A percentile compares a stretch with the other conserved stretches of the same genome.
Evolutionary conservation across 2,113 vertebrate species (phyloP).

Genomic region (Amia ocellicauda): DNA sequence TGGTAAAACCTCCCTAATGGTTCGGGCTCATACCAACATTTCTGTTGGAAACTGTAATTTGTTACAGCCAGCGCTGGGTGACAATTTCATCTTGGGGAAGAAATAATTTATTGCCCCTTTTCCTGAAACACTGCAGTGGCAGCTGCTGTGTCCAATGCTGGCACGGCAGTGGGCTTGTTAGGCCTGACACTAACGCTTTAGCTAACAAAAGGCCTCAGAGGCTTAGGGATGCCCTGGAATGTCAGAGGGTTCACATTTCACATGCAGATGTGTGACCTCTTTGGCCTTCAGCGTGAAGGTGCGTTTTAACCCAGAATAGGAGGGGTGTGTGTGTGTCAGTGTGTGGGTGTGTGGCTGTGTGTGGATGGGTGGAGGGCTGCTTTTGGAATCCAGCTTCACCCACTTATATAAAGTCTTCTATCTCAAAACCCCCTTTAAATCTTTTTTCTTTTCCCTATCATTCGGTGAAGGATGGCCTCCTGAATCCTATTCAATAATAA

Average conservation of each 20-base stretch:
- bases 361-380: conserved; percentile 58
- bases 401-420: conserved; percentile 23
- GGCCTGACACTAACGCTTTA: conserved; percentile 80
- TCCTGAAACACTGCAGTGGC: conserved; percentile 16
- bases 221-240: conserved; percentile 80
- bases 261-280: conserved; percentile 92
- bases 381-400: conserved; percentile 27
- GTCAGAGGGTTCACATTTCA: conserved; percentile 95
- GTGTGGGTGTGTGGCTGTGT: conserved; percentile 28
- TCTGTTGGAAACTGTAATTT: conserved; percentile 20
- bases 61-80: conserved; percentile 26
- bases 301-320: conserved; percentile 69
- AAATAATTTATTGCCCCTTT: conserved; percentile 13
- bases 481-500: too few species aligned
- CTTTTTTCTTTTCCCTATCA: too few species aligned
- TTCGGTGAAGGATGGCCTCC: too few species aligned
- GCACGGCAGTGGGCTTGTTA: conserved; percentile 71
- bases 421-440: background rate
- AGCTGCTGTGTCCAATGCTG: conserved; percentile 14
- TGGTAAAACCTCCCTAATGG: conserved; percentile 46
- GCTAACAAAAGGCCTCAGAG: conserved; percentile 83
- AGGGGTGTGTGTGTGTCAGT: conserved; percentile 69
- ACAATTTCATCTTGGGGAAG: conserved; percentile 28
- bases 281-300: conserved; percentile 78
- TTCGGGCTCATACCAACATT: background rate